These are phyloP conservation scores for Dicranocentrus wangi DNA, from an alignment of 2,888 invertebrate species.

Conservation along the genomic window DNA sequence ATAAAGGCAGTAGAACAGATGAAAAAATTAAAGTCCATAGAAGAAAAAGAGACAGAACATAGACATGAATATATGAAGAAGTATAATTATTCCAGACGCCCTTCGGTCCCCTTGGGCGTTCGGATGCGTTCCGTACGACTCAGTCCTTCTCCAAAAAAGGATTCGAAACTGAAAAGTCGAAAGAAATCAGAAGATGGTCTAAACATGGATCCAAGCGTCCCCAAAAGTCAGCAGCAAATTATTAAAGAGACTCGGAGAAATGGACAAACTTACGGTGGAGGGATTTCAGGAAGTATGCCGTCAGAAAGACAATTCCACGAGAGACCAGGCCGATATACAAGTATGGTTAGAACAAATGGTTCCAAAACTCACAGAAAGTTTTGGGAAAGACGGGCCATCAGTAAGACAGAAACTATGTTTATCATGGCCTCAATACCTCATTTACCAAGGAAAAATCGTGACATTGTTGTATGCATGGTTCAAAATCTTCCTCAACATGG, in stretches of 20 bases:
- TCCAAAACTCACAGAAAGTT: constrained; percentile 6
- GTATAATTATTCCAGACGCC: constrained; percentile 54
- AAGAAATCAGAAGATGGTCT: constrained; percentile 1
- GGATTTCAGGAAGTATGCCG: no score
- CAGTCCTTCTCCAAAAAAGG: constrained; percentile 44
- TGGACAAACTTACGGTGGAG: no score
- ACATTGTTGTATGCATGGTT: constrained; percentile 51
- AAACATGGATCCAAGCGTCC: no score
- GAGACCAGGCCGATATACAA: background rate
- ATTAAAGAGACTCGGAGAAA: no score
- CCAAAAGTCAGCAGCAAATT: no score
- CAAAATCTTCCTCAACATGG: constrained; percentile 41
- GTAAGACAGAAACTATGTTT: constrained; percentile 51
- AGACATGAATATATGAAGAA: constrained; percentile 49
- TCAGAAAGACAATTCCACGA: background rate
- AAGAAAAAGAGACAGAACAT: constrained; percentile 46
- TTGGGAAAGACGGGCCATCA: background rate
- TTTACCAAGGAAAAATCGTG: constrained; percentile 32
- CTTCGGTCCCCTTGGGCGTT: constrained; percentile 58
- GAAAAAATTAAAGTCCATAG: constrained; percentile 31
- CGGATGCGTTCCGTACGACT: constrained; percentile 40
- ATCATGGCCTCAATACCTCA: constrained; percentile 65
- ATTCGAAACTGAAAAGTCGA: background rate
- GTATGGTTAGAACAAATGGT: background rate
- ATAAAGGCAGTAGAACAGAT: constrained; percentile 3